These are phyloP conservation scores for Parnassius orleans DNA, from an alignment of 2,888 invertebrate genomes.

Conservation along the genomic window DNA sequence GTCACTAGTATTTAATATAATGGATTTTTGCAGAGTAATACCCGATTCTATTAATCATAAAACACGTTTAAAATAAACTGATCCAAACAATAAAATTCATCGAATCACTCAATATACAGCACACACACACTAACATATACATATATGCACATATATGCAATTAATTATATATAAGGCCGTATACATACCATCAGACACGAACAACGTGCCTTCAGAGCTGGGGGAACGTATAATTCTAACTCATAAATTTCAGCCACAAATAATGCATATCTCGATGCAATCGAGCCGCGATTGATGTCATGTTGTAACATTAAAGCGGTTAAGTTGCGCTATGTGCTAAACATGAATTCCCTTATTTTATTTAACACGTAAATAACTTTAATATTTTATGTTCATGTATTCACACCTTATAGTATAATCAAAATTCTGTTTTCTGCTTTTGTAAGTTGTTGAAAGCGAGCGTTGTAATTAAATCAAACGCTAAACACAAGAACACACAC, in stretches of 20 bases:
- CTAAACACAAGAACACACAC: no score
- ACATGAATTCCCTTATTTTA: constrained; percentile 18
- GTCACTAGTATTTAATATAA: no score
- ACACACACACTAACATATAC: constrained; percentile 4
- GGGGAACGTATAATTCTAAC: constrained; percentile 53
- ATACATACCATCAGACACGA: constrained; percentile 28
- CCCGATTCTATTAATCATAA: no score
- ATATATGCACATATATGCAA: constrained; percentile 1
- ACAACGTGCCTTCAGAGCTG: constrained; percentile 36
- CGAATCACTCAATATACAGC: neutral
- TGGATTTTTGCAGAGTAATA: no score
- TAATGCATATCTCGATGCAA: constrained; percentile 54
- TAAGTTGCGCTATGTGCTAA: constrained; percentile 11
- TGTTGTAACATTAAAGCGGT: constrained; percentile 31
- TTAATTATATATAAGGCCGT: constrained; percentile 8
- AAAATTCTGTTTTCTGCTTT: no score
- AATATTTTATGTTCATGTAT: constrained; percentile 20
- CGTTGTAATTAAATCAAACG: no score
- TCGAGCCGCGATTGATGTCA: constrained; percentile 51
- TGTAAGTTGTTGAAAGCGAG: no score
- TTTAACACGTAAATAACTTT: constrained; percentile 17
- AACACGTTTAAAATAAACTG: neutral
- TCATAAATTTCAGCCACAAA: constrained; percentile 59
- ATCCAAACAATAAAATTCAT: constrained; percentile 5
- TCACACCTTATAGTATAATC: neutral